Conservation (phyloP, 2,888 invertebrate species). For the Drosophila planitibia region DNA sequence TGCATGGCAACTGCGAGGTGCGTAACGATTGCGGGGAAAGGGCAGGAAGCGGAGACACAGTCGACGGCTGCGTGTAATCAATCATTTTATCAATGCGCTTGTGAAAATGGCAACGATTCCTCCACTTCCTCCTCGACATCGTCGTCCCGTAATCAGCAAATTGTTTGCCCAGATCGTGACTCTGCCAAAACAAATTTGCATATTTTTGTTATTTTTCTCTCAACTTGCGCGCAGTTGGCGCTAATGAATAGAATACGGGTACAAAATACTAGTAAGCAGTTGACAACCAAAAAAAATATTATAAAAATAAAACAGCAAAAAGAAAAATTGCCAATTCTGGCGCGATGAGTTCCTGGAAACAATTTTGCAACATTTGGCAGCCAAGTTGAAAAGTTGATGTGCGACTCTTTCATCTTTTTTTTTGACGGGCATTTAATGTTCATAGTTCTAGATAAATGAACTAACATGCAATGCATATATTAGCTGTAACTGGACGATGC, state of each 20-base stretch:
- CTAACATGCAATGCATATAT: background rate
- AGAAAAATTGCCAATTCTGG: conserved; percentile 34
- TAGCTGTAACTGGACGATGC: background rate
- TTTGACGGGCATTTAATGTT: background rate
- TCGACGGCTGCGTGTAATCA: conserved; percentile 80
- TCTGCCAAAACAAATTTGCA: conserved; percentile 79
- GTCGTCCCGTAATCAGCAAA: conserved; percentile 77
- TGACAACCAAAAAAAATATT: conserved; percentile 16
- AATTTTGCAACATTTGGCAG: conserved; percentile 42
- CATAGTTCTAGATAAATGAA: background rate
- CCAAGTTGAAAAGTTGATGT: conserved; percentile 2
- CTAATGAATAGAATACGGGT: conserved; percentile 70
- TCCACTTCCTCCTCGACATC: conserved; percentile 35
- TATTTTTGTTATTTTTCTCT: conserved; percentile 76
- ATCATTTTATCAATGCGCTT: conserved; percentile 83
- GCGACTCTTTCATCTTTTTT: background rate
- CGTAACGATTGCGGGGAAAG: background rate
- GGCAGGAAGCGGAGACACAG: conserved; percentile 24
- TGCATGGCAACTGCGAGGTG: conserved; percentile 37
- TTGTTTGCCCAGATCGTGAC: conserved; percentile 79
- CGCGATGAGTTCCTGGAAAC: conserved; percentile 9
- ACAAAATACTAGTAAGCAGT: conserved; percentile 39
- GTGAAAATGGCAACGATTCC: conserved; percentile 81
- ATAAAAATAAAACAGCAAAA: background rate
- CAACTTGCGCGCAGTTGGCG: conserved; percentile 68